Base-by-base conservation (phyloP, 1,140 invertebrate species). In the Orchesella cincta region DNA sequence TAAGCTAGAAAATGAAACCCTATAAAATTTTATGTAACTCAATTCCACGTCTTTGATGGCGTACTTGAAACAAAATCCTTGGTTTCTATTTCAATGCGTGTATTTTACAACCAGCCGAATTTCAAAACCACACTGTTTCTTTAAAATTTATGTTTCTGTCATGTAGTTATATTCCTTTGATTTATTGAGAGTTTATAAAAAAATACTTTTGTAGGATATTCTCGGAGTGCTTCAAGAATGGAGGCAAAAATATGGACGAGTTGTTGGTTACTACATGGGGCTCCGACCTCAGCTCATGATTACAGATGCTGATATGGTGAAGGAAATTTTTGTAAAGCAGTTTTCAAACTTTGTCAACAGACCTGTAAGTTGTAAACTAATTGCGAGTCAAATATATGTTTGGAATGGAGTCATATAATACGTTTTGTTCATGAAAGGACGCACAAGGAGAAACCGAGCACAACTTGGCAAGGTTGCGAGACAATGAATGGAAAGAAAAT, bases 281-380 rank as follows among this genome's bases (percentile, higher is more conserved):
- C 73, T 83, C 5, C 79, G 81, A 71, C 85, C 85, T 1, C 80
- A 81, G 18, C 67, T 85, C 14, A 80, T 84, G 36, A 80, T 84
- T 26, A 81, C 81, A 3, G 84, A 86, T 78, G 81, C 78, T 0
- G 83, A 85, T 35, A 82, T 85, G 31, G 82, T 85, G 23, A 84
- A 83, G 75, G 79, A 79, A 70, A 82, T 86, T n/a, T 81, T 83
- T 57, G 76, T 85, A 23, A 83, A 82, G 76, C 83, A 86, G 67
- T 86, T 86, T 74, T 82, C 85, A 12, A 81, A 84, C 75, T 85
- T 86, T 76, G 75, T 83, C 16, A 83, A 85, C 74, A 62, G 85
- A 54, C 81, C 83, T n/a, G 79, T 82, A 80, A 76, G 80, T 29
- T 23, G n/a, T 18, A 26, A 14, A n/a, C n/a, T n/a, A n/a, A n/a